Evolutionary conservation across 2,797 vertebrate species (phyloP), one percentile per base, ranked within the genome.

Genomic region (Phaenicophaeus curvirostris): DNA sequence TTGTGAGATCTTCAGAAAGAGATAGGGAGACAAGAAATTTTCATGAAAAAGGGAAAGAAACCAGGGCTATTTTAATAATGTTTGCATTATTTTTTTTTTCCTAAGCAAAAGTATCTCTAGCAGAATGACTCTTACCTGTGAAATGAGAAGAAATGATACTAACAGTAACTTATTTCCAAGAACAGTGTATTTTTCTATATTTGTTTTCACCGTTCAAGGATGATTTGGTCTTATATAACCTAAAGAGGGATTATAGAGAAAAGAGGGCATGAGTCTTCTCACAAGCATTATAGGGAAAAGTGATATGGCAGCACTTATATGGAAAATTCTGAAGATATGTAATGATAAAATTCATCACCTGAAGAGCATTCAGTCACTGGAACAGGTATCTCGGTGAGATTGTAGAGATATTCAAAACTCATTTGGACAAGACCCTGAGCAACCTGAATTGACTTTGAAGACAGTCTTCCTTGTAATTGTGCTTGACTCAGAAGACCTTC

Each of bases 321-420:
- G 5, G 27, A 80, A 48, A 92, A 55, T 74, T 86, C 35, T 72
- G 42, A 58, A 50, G 10, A 39, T 6, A 46, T 24, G 6, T 51
- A 78, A 82, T 39, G 16, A 79, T 79, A 27, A 85, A 39, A 61
- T 8, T 75, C 13, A 79, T 90, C 28, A 28, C 6, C 23, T 23
- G 9, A 19, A 68, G 28, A 41, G 12, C 9, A 55, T 21, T 67
- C 23, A 66, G 35, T 30, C 21, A 24, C 14, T 81, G 57, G 51
- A 85, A 85, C 41, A 41, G 0, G 1, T 85, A 39, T 4, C 28
- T 31, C 0, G 1, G 19, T 12, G 4, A 65, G 9, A 15, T 0
- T 81, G 25, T 82, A 17, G 30, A 53, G 35, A 14, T 23, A 14
- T 65, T 82, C 13, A 67, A 35, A 89, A 79, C 19, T 57, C 2